Evolutionary conservation across 2,113 vertebrate species (phyloP).

Genomic region (Ammodytes marinus): DNA sequence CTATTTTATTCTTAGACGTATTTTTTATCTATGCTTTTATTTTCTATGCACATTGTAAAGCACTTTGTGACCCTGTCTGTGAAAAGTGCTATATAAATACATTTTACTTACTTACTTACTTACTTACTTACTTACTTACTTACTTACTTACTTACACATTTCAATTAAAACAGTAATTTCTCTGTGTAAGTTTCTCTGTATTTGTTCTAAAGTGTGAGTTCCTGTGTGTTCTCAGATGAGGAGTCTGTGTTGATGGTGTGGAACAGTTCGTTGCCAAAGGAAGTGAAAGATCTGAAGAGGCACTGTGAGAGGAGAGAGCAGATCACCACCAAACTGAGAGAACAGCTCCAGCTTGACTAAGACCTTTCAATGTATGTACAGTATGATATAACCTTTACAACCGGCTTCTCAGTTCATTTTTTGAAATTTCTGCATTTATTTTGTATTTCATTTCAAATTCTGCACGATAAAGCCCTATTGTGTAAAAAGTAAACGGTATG

Average conservation of each 20-base stretch:
- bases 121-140: no score
- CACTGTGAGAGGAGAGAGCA: conserved; percentile 90
- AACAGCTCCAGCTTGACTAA: conserved; percentile 79
- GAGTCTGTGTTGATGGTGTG: conserved; percentile 91
- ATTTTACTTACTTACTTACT: no score
- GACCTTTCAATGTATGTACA: background rate
- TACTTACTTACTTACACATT: no score
- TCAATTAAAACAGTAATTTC: background rate
- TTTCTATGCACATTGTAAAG: no score
- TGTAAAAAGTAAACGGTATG: no score
- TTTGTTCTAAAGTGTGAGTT: conserved; percentile 11
- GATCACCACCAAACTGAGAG: conserved; percentile 89
- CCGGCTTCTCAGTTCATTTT: background rate
- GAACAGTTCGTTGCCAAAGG: conserved; percentile 90
- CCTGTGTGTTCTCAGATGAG: conserved; percentile 81
- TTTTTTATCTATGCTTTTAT: no score
- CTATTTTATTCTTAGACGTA: no score
- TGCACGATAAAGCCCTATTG: no score
- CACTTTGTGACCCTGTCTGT: no score
- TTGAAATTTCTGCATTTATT: no score
- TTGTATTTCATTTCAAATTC: background rate
- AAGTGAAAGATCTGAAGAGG: conserved; percentile 92
- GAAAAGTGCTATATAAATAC: no score
- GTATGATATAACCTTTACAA: background rate
- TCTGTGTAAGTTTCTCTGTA: conserved; percentile 2